Evolutionary conservation across 2,113 vertebrate species (phyloP).

Genomic region (Petromus typicus): DNA sequence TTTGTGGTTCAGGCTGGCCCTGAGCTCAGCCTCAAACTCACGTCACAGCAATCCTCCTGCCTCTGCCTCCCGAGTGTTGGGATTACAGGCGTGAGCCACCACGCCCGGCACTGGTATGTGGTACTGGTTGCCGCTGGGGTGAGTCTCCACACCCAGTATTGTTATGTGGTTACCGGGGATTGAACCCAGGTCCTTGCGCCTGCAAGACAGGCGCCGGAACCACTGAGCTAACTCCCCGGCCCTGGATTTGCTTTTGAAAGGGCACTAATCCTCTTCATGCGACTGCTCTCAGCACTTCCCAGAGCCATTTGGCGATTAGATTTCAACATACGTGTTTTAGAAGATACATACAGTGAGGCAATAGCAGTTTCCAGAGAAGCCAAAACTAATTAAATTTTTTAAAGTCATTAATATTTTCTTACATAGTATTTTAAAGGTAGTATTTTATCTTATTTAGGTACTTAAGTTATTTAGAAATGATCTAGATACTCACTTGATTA

Average conservation of each 20-base stretch:
- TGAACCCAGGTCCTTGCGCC: too few relatives aligned
- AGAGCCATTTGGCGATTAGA: neutral
- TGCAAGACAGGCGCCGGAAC: too few relatives aligned
- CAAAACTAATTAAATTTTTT: neutral
- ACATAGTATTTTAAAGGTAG: neutral
- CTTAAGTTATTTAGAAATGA: slow-evolving; percentile 22
- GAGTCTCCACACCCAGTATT: too few relatives aligned
- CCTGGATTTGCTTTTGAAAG: neutral
- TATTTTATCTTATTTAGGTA: neutral
- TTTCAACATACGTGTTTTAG: neutral
- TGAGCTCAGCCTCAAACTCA: too few relatives aligned
- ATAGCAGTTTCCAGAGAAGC: neutral
- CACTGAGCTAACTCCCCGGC: too few relatives aligned
- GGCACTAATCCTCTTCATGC: neutral
- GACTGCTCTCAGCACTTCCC: neutral
- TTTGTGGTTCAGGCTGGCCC: too few relatives aligned
- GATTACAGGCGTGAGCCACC: too few relatives aligned
- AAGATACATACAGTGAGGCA: neutral
- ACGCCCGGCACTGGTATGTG: too few relatives aligned
- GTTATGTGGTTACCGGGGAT: too few relatives aligned
- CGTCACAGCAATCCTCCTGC: too few relatives aligned
- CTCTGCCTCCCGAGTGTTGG: too few relatives aligned
- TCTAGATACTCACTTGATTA: neutral
- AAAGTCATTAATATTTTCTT: neutral
- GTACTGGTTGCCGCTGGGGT: too few relatives aligned